A percentile compares a stretch with the other conserved stretches of the same genome.
These are phyloP conservation scores for Reinhardtius hippoglossoides DNA, from an alignment of 2,113 vertebrate species.

Conservation along the genomic window DNA sequence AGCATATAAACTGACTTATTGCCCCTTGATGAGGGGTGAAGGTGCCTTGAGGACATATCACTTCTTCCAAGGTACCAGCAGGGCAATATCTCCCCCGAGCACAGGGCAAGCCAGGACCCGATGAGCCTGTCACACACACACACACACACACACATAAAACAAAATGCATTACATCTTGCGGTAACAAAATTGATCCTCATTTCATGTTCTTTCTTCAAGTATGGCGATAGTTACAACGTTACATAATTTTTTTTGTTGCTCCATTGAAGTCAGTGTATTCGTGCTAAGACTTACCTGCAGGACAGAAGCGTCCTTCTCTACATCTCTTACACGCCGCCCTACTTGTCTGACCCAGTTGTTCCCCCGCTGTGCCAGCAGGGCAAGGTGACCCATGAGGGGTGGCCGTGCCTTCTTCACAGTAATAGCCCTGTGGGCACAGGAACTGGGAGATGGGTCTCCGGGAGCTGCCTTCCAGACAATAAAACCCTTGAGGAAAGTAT, in stretches of 20 bases:
- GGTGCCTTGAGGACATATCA: constrained; percentile 83
- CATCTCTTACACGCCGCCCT: constrained; percentile 85
- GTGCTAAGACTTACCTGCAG: constrained; percentile 76
- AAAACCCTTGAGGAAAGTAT: constrained; percentile 81
- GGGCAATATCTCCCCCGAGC: constrained; percentile 86
- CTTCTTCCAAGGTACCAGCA: constrained; percentile 81
- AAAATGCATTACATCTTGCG: not conserved
- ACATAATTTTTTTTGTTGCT: constrained; percentile 18
- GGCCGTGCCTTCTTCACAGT: constrained; percentile 85
- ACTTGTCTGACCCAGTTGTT: constrained; percentile 86
- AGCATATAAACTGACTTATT: constrained; percentile 72
- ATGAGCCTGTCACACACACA: constrained; percentile 75
- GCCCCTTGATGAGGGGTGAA: constrained; percentile 86
- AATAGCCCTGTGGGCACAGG: constrained; percentile 85
- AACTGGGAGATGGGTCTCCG: constrained; percentile 80
- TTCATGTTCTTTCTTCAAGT: not conserved
- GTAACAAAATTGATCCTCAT: constrained; percentile 3
- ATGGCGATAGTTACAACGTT: not conserved
- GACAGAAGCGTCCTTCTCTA: constrained; percentile 85
- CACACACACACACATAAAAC: constrained; percentile 1
- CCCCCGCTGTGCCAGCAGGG: constrained; percentile 85
- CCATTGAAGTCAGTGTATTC: constrained; percentile 13
- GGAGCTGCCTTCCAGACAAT: constrained; percentile 85
- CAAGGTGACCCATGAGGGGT: constrained; percentile 84
- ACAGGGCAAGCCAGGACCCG: constrained; percentile 82